Base-by-base conservation (phyloP, 2,797 vertebrate genomes). In the Aplochiton taeniatus region DNA sequence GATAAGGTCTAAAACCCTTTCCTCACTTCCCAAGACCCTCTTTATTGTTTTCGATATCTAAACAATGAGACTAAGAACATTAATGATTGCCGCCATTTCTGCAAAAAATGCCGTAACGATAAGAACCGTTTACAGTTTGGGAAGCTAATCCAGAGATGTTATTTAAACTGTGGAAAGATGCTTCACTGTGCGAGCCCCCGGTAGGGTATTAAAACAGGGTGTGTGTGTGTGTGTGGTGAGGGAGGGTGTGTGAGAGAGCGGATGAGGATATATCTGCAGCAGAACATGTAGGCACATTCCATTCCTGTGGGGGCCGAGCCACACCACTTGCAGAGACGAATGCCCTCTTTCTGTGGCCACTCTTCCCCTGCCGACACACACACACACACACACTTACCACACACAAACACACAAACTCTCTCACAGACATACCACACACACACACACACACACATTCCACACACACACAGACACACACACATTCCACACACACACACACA, bases 281-380 rank as follows among this genome's bases (percentile, higher is more conserved):
- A 16, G 19, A 42, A 47, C 19, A 62, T 60, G 20, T 41, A 60
- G 17, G 19, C 50, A 63, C 79, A 81, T 85, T 77, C 74, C 80
- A 72, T 68, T 77, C 62, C 60, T 71, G 63, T 2, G 60, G 48
- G 62, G 67, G 64, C 61, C 46, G 47, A 44, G 62, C 31, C 31
- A 6, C 11, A 11, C 67, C 66, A 70, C 53, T 65, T 72, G 50
- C 66, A 62, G 57, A 52, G 70, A 75, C 55, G 78, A 77, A 62
- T 66, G 63, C 50, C 62, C 0, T 43, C 50, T 59, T 58, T 70
- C 54, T 56, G 45, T 42, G n/a, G 43, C 17, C 8, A 47, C 53
- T 47, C 55, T 16, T 9, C n/a, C 50, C 11, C n/a, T 14, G 12
- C 55, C 12, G 31, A 10, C 44, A n/a, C 58, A 54, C n/a, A 49